Evolutionary conservation across 2,888 invertebrate species (phyloP), one percentile per base, ranked within the genome.

Genomic region (Pteria penguin): DNA sequence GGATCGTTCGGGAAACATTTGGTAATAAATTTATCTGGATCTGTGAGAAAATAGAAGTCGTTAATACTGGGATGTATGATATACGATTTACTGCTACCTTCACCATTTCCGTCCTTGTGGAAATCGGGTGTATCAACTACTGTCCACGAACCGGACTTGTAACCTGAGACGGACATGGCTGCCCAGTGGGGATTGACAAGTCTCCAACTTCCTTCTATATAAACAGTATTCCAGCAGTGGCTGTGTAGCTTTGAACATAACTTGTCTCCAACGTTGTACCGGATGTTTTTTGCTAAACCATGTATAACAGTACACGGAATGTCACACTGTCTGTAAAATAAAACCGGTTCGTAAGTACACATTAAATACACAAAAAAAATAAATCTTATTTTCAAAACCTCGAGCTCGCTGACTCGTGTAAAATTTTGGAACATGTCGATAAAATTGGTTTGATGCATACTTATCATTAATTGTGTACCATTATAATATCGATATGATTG

Each of bases 181-280:
- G 87, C 86, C 89, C 89, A 89, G 76, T 86, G 81, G 22, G 87
- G 84, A 73, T 89, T 88, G 0, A 89, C 72, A 27, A 89, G 69
- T 27, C 87, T 80, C 89, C 89, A 89, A 26, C 79, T 80, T 4
- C 80, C 80, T 18, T 84, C 83, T 1, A 87, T 65, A 63, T 79
- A 84, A 2, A 88, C 87, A 36, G 87, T 87, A 68, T 88, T 88
- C 89, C 89, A 89, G 54, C 84, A 84, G 66, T 87, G 87, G 22
- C 78, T 82, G 75, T 84, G 55, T 31, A 74, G 72, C 26, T 74
- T 76, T 4, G 62, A 60, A 29, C 84, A 80, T 18, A 82, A 78
- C 60, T 77, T 80, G 32, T 82, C 82, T 0, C 88, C 89, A 2
- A 85, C 84, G 26, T 86, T 79, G 66, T 89, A 88, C 1, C 81